Conservation (phyloP, 2,113 vertebrate species). For the Meriones unguiculatus region DNA sequence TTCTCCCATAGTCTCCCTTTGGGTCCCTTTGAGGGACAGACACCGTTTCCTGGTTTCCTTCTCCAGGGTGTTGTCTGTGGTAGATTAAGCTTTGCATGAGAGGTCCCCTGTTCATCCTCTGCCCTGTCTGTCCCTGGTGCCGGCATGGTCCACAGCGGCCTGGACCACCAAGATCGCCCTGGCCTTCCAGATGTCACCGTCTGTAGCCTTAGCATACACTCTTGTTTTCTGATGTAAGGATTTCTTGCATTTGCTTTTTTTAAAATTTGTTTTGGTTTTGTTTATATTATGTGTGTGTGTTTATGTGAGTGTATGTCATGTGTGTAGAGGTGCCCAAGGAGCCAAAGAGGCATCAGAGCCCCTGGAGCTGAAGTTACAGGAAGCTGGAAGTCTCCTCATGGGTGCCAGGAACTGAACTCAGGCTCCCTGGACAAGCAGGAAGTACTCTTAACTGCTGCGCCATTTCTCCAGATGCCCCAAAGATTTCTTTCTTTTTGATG, state of each 20-base stretch:
- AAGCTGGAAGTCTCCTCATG: background rate
- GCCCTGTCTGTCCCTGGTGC: background rate
- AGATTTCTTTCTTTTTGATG: background rate
- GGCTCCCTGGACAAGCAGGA: background rate
- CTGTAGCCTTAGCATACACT: background rate
- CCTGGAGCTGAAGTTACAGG: background rate
- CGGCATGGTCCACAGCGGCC: background rate
- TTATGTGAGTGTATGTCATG: background rate
- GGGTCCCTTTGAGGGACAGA: background rate
- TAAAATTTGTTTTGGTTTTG: background rate
- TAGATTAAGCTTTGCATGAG: background rate
- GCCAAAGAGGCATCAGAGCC: background rate
- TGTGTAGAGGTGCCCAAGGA: background rate
- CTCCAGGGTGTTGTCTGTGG: background rate
- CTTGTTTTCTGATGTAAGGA: background rate
- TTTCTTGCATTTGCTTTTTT: background rate
- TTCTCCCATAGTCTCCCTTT: background rate
- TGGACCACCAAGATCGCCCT: background rate
- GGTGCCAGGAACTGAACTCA: background rate
- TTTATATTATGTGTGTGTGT: background rate
- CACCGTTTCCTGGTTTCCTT: background rate
- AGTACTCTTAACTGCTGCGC: background rate
- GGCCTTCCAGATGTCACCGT: fast-evolving
- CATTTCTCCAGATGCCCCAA: background rate
- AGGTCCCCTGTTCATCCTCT: background rate